Base-by-base conservation (phyloP, 92 coral and sea anemone species). In the Phymanthus crucifer region DNA sequence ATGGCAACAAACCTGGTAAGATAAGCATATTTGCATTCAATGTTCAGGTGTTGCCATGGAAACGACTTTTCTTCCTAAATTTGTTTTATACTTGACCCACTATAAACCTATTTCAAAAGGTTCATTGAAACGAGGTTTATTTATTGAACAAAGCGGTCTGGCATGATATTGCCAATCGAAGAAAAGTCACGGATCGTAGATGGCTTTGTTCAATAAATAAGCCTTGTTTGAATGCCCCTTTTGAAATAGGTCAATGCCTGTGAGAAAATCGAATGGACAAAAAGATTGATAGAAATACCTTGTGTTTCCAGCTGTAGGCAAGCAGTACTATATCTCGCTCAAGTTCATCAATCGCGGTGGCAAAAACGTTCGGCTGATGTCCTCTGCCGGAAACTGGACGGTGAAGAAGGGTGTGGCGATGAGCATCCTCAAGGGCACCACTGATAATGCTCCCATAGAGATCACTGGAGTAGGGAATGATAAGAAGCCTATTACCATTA, bases 371-470 rank as follows among this genome's bases (percentile, higher is more conserved):
- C 40, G 75, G 3, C 38, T 95, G 36, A 71, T 36, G 33, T 67
- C 91, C 2, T 76, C 92, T 37, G 87, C 89, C 67, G 48, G 74
- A 40, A 33, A 85, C n/a, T 85, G 85, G 90, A 66, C 66, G 24
- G 89, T 95, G 19, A 95, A 89, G 79, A 85, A 90, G 37, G 80
- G 80, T 40, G 83, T 74, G 32, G 84, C 86, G 86, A 88, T 93
- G 86, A 70, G 31, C 11, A 81, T 95, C 43, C 87, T 87, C 33
- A 90, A 90, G 80, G 93, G 94, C 66, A 86, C 92, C 45, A 70
- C 81, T 16, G 83, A 85, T 38, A 84, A 86, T n/a, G 78, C 56
- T 40, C 89, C 97, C 1, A 58, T 95, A 31, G 83, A 78, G 23
- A 76, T 90, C 34, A 71, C 74, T 11, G 98, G 87, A 1, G 21